Evolutionary conservation across 1,140 invertebrate genomes (phyloP).

Genomic region (Apis laboriosa): DNA sequence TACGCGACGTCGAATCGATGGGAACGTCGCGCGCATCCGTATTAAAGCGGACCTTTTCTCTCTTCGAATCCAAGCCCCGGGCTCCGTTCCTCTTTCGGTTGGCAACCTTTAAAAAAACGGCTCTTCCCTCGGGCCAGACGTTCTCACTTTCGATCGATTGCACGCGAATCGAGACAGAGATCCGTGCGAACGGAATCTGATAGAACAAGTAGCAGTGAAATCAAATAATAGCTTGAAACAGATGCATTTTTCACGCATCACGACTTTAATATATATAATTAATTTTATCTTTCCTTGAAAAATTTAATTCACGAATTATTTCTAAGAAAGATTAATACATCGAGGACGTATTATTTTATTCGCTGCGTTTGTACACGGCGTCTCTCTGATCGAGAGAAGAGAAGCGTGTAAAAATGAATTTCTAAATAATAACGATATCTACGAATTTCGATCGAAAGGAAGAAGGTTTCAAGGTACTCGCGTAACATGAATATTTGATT

Average conservation of each 20-base stretch:
- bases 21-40: slow-evolving; percentile 74
- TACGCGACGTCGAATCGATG: slow-evolving; percentile 73
- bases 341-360: too few relatives aligned
- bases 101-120: slow-evolving; percentile 28
- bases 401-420: too few relatives aligned
- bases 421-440: too few relatives aligned
- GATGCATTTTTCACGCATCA: background rate
- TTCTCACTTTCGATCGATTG: slow-evolving; percentile 36
- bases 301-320: too few relatives aligned
- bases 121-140: background rate
- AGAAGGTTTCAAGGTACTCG: too few relatives aligned
- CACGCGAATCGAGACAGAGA: background rate
- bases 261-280: background rate
- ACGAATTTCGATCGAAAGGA: too few relatives aligned
- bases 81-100: background rate
- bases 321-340: too few relatives aligned
- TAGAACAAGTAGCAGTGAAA: background rate
- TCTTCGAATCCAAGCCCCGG: slow-evolving; percentile 19
- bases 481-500: too few relatives aligned
- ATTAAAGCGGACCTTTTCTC: slow-evolving; percentile 66
- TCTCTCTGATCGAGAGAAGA: too few relatives aligned
- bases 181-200: background rate
- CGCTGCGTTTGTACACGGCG: too few relatives aligned
- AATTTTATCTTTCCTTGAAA: too few relatives aligned
- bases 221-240: background rate